phyloP scores from a whole-genome alignment of 2,797 vertebrate genomes.

The Rachycentron canadum region DNA sequence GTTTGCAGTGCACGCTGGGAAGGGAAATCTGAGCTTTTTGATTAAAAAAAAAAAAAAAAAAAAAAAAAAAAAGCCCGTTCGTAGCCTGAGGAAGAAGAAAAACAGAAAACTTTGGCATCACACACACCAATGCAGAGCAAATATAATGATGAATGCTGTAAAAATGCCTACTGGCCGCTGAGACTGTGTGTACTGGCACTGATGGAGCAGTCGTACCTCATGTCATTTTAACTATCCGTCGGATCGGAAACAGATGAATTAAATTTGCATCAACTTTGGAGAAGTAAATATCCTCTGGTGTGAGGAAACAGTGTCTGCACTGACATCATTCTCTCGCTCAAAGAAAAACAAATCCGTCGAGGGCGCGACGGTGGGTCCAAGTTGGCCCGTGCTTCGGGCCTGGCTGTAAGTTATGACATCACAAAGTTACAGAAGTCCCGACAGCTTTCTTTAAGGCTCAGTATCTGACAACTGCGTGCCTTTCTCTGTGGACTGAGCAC shows the following conservation, averaged over 20 bases:
- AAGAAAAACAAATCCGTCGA: not conserved
- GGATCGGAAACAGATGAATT: not conserved
- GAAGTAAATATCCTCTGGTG: not conserved
- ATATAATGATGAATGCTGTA: not conserved
- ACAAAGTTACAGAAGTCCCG: too few species aligned
- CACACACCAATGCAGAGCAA: not conserved
- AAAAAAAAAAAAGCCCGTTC: not conserved
- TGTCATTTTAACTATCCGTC: not conserved
- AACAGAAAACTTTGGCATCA: not conserved
- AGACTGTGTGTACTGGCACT: not conserved
- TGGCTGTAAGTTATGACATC: too few species aligned
- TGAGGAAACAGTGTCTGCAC: not conserved
- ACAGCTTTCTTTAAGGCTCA: too few species aligned
- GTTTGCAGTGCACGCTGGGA: not conserved
- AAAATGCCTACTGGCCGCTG: not conserved
- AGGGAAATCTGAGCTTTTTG: not conserved
- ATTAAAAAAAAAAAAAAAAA: not conserved
- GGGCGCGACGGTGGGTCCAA: too few species aligned
- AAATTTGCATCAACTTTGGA: not conserved
- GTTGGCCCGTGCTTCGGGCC: too few species aligned
- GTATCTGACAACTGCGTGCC: too few species aligned
- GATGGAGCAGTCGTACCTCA: not conserved
- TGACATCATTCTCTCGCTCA: not conserved
- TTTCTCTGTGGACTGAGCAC: too few species aligned
- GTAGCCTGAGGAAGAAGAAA: not conserved